Evolutionary conservation across 2,797 vertebrate species (phyloP), one percentile per base, ranked within the genome.

Genomic region (Phyllotis vaccarum): DNA sequence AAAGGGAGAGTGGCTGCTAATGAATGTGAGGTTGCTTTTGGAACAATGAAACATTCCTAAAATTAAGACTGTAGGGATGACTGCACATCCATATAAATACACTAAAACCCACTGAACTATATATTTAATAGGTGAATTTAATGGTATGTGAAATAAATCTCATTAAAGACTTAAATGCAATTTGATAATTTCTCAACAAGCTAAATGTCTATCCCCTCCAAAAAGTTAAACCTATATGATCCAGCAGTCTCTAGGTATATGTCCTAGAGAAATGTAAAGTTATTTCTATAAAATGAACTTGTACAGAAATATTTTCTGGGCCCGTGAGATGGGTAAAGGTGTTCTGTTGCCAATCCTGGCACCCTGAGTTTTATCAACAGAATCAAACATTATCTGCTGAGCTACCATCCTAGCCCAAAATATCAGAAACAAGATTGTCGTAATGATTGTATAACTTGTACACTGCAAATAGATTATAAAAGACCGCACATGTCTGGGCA

Each of bases 131-230:
- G 49, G n/a, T 74, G 68, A 66, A 37, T 83, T 86, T 90, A 13
- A 46, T 64, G 34, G 14, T 54, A 85, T 43, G 56, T 64, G 40
- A 94, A 94, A 54, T 60, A 62, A 27, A 91, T 70, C 34, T 89
- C 54, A 66, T 60, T 83, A 85, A 89, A 60, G 34, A 68, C 74
- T 75, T 66, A 60, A 93, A 89, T 49, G 58, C 3, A 70, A 54
- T 93, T 64, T 31, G 62, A 93, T 54, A 75, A 52, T 58, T 94
- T 16, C 83, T 94, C 60, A 81, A 86, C 83, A 82, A 90, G 52
- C 60, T 79, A 88, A 93, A 75, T 40, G 49, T 72, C 14, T 10
- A 31, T 86, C 22, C 17, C 29, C 19, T 31, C 49, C 7, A 54
- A 86, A 86, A 70, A 40, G 58, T 31, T 82, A 82, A 62, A 82